Evolutionary conservation across 2,113 vertebrate genomes (phyloP), one percentile per base, ranked within the genome.

Genomic region (Misgurnus mizolepis): DNA sequence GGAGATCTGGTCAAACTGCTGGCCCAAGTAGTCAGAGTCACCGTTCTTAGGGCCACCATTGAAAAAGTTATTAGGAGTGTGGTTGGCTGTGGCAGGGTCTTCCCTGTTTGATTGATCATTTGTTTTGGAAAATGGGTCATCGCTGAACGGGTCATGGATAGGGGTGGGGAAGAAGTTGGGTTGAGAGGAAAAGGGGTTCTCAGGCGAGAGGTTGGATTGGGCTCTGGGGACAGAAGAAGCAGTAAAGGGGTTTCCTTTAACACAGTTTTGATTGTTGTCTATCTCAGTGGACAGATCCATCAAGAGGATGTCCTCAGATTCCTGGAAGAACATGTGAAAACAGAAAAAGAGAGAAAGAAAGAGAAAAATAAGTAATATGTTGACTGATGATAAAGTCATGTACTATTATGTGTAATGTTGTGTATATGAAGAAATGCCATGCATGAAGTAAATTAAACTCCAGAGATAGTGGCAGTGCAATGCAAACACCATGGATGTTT

Each of bases 221-320:
- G 90, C 86, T 87, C 92, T 94, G 90, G 88, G 89, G 85, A 93
- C 85, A 87, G 85, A 87, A 88, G 88, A 90, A 74, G 90, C 84
- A 89, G 87, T 92, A 90, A 94, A 91, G 77, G 93, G 90, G 89
- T 93, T 91, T 89, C 93, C 93, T 94, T 92, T 93, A 88, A 91
- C 83, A 92, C 92, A 93, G 85, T 93, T 91, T 84, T 94, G 92
- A 92, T 93, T 94, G 91, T 86, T 93, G 91, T 95, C 94, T 90
- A 95, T 94, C 91, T 95, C 95, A 91, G 94, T 94, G 88, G 94
- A 93, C 90, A 96, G 88, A 91, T 96, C 95, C 93, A 96, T 91
- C 93, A 96, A 93, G 72, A 95, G 93, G 89, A 94, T 91, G 87
- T 95, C 94, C 92, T 95, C 94, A 90, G 87, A 86, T 84, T 95